These are phyloP conservation scores for Patella caerulea DNA, from an alignment of 2,888 invertebrate genomes.

Conservation along the genomic window DNA sequence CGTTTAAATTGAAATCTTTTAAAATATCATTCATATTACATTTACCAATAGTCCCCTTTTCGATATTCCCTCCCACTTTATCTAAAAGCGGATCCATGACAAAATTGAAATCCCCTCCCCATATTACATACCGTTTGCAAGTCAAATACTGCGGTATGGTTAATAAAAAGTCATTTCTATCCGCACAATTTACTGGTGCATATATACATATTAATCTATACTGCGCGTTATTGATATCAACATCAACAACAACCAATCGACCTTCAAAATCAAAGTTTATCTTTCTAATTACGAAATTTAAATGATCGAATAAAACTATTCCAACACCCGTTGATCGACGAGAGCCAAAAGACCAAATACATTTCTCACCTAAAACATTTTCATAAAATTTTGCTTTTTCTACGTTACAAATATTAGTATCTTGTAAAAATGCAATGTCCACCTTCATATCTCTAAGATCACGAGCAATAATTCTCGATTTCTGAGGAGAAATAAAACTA, in stretches of 20 bases:
- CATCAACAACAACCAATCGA: slow-evolving; percentile 1
- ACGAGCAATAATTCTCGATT: neutral
- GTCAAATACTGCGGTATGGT: slow-evolving; percentile 5
- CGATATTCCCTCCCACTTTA: slow-evolving; percentile 1
- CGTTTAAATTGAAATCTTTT: neutral
- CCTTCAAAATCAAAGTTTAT: slow-evolving; percentile 9
- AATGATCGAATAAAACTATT: neutral
- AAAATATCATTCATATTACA: neutral
- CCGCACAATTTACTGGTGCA: slow-evolving; percentile 3
- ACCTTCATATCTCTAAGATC: neutral
- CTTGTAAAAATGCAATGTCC: neutral
- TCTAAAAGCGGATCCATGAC: neutral
- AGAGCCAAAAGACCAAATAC: slow-evolving; percentile 7
- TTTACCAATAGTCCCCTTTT: neutral
- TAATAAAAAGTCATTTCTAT: neutral
- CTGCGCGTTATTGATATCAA: neutral
- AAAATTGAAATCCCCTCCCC: neutral
- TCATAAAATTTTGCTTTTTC: neutral
- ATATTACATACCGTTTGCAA: neutral
- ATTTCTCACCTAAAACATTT: neutral
- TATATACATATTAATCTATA: slow-evolving; percentile 5
- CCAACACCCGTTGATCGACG: neutral
- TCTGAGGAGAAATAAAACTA: slow-evolving; percentile 4
- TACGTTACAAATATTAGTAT: neutral
- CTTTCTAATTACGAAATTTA: slow-evolving; percentile 4